Percentiles rank a stretch among this genome's conserved stretches.
phyloP scores from a whole-genome alignment of 2,113 vertebrate genomes.

The Anser brachyrhynchus region DNA sequence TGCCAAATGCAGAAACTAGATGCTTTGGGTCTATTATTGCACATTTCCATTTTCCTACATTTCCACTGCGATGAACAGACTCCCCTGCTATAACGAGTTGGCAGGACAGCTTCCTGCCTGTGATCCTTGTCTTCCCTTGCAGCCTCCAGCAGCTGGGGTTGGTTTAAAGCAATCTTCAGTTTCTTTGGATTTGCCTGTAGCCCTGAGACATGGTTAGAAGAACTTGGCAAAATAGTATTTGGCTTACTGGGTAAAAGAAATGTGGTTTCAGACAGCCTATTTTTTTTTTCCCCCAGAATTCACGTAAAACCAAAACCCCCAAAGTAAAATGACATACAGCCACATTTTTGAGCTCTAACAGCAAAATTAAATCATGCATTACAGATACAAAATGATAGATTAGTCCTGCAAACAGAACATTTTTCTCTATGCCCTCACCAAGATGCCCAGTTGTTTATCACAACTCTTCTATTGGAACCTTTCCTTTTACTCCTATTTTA shows the following conservation, averaged over 20 bases:
- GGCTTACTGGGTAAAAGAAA: not conserved
- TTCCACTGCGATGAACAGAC: not conserved
- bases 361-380: constrained; percentile 20
- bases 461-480: not conserved
- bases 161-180: not conserved
- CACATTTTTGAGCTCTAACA: not conserved
- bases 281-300: not conserved
- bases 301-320: not conserved
- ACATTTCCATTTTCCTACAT: not conserved
- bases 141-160: not conserved
- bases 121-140: not conserved
- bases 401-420: not conserved
- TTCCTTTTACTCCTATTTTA: not conserved
- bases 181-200: not conserved
- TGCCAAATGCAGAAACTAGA: not conserved
- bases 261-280: not conserved
- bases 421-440: not conserved
- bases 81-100: not conserved
- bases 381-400: constrained; percentile 18
- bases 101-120: not conserved
- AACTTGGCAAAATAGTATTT: constrained; percentile 5
- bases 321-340: not conserved
- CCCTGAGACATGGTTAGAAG: not conserved
- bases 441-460: not conserved
- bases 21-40: not conserved